Percentiles rank a stretch among this genome's conserved stretches.
Conservation (phyloP, 2,888 invertebrate genomes). For the Coenonympha glycerion region DNA sequence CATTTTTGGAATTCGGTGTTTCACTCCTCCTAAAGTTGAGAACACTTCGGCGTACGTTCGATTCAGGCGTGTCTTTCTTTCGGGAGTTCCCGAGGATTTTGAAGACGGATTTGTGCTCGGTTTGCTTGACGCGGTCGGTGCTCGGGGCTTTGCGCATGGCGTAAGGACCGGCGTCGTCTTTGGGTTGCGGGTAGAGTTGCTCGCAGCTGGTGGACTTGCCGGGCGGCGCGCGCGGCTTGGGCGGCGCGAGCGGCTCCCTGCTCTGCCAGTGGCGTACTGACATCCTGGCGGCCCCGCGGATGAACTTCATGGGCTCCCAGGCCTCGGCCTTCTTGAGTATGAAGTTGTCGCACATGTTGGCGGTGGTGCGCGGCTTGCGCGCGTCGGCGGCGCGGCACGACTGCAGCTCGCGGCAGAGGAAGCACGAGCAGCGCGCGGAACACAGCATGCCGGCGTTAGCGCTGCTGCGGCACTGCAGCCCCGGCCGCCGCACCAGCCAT, state of each 20-base stretch:
- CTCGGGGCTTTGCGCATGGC: slow-evolving; percentile 69
- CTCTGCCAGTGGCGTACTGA: slow-evolving; percentile 74
- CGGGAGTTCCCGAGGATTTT: slow-evolving; percentile 64
- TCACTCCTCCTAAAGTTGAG: slow-evolving; percentile 65
- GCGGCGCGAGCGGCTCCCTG: slow-evolving; percentile 62
- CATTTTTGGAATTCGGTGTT: slow-evolving; percentile 47
- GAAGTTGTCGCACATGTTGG: slow-evolving; percentile 70
- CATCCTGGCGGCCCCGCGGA: slow-evolving; percentile 66
- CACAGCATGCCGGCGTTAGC: slow-evolving; percentile 78
- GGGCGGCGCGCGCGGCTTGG: slow-evolving; percentile 54
- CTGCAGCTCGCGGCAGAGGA: slow-evolving; percentile 83
- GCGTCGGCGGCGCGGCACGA: slow-evolving; percentile 75
- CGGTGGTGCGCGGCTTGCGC: slow-evolving; percentile 58
- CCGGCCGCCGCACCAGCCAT: slow-evolving; percentile 48
- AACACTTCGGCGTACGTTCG: slow-evolving; percentile 59
- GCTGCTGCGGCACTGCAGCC: slow-evolving; percentile 61
- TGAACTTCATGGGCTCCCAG: slow-evolving; percentile 69
- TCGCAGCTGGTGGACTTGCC: slow-evolving; percentile 72
- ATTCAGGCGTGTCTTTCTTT: slow-evolving; percentile 58
- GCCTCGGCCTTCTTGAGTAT: slow-evolving; percentile 74
- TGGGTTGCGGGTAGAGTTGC: slow-evolving; percentile 63
- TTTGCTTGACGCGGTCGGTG: slow-evolving; percentile 63
- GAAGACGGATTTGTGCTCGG: slow-evolving; percentile 63
- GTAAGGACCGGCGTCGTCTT: slow-evolving; percentile 55
- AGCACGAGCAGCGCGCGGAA: slow-evolving; percentile 83